A percentile compares a stretch with the other conserved stretches of the same genome.
Conservation (phyloP, 1,140 invertebrate genomes). For the Lordiphosa mommai region DNA sequence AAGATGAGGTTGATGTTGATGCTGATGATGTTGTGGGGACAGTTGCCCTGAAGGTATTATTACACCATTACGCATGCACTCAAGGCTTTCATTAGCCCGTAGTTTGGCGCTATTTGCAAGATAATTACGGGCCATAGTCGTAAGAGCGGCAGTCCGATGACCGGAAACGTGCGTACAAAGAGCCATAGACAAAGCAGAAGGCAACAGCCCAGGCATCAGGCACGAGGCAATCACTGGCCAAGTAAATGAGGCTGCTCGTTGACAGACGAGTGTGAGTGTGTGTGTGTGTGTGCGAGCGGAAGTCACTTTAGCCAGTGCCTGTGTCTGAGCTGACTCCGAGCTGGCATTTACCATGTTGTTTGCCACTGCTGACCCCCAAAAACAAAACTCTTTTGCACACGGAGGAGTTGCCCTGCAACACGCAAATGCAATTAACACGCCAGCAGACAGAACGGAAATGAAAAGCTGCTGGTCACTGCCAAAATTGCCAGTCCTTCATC, state of each 20-base stretch:
- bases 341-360: constrained; percentile 69
- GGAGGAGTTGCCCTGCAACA: constrained; percentile 43
- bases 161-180: constrained; percentile 51
- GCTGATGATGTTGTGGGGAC: constrained; percentile 26
- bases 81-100: constrained; percentile 69
- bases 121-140: constrained; percentile 47
- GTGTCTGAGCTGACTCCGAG: constrained; percentile 20
- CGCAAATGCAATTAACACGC: constrained; percentile 77
- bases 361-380: constrained; percentile 36
- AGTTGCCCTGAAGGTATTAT: constrained; percentile 65
- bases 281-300: constrained; percentile 25
- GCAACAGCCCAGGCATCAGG: background rate
- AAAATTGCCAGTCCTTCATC: constrained; percentile 28
- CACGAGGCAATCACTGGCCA: constrained; percentile 39
- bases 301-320: constrained; percentile 55
- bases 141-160: constrained; percentile 26
- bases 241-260: constrained; percentile 52
- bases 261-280: constrained; percentile 24
- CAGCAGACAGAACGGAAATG: constrained; percentile 70
- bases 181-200: constrained; percentile 34
- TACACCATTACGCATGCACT: constrained; percentile 75
- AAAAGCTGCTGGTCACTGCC: constrained; percentile 32
- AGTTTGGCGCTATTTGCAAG: constrained; percentile 72
- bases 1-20: constrained; percentile 35
- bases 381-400: constrained; percentile 26